Base-by-base conservation (phyloP, 2,888 invertebrate species). In the Panopea generosa region DNA sequence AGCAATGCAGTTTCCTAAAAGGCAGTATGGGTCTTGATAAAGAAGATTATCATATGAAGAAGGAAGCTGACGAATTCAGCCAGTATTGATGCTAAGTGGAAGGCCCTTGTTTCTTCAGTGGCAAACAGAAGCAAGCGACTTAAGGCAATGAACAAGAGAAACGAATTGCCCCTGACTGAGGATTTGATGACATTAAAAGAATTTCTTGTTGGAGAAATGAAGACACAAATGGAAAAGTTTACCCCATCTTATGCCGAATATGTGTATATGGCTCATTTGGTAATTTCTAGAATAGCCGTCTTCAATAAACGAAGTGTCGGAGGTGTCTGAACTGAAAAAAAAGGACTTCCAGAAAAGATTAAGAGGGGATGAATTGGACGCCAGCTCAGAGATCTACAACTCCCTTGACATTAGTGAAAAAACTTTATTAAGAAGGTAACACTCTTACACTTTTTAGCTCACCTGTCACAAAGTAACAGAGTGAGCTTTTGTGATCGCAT, bases 281-380 rank as follows among this genome's bases (percentile, higher is more conserved):
- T 71, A 3, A 63, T 71, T 24, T 63, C 62, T 14, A 49, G 59
- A 9, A 65, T 71, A 27, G 52, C 55, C 11, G 24, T 63, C 20
- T 71, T 71, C 45, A 71, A 71, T n/a, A 63, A 71, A 33, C 49
- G 57, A 65, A 63, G 53, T 45, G 57, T 68, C 18, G 14, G 68
- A 60, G 27, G 60, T 68, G 2, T 40, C 50, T 26, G 67, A 67
- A 40, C 45, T 68, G 20, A 52, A 24, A 24, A 40, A 52, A 38
- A 38, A 40, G 11, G 63, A 63, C 55, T 70, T 57, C 50, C 22
- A 50, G 49, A 57, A 63, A 20, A 18, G 63, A 52, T 20, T 71
- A 24, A 56, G 38, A 49, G 63, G 71, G 18, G 52, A 71, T 50
- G 52, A 71, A 26, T 47, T 65, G n/a, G 71, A 52, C 27, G 29